phyloP scores from a whole-genome alignment of 2,797 vertebrate genomes.

The Trachops cirrhosus region DNA sequence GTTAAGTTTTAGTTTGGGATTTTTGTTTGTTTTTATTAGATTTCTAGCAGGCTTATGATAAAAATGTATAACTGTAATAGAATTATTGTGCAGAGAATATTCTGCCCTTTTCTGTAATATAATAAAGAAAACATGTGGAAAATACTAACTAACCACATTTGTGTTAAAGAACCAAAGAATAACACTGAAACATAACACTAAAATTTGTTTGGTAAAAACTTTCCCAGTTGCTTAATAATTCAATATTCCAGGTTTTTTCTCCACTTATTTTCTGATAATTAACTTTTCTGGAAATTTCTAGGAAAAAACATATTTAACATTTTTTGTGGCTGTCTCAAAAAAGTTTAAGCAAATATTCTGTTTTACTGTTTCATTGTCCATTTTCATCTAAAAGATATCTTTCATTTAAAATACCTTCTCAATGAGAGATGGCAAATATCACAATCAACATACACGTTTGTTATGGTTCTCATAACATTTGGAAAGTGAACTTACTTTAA shows the following conservation, averaged over 20 bases:
- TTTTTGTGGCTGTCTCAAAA: background rate
- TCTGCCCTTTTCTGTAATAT: conserved; percentile 73
- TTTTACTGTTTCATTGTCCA: background rate
- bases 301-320: background rate
- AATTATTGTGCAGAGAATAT: conserved; percentile 72
- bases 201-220: conserved; percentile 32
- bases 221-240: conserved; percentile 28
- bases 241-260: conserved; percentile 33
- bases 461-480: background rate
- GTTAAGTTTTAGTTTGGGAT: conserved; percentile 56
- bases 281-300: conserved; percentile 39
- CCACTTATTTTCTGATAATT: conserved; percentile 11
- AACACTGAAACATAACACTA: conserved; percentile 37
- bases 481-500: background rate
- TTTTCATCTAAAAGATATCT: background rate
- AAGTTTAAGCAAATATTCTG: background rate
- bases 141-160: conserved; percentile 55
- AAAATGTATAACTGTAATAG: conserved; percentile 70
- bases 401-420: background rate
- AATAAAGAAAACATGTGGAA: conserved; percentile 67
- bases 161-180: conserved; percentile 49
- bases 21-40: conserved; percentile 67
- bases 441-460: background rate
- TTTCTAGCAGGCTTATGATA: conserved; percentile 65
- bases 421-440: background rate